These are phyloP conservation scores for Nomada fucata DNA, from an alignment of 2,888 invertebrate genomes.

Conservation along the genomic window DNA sequence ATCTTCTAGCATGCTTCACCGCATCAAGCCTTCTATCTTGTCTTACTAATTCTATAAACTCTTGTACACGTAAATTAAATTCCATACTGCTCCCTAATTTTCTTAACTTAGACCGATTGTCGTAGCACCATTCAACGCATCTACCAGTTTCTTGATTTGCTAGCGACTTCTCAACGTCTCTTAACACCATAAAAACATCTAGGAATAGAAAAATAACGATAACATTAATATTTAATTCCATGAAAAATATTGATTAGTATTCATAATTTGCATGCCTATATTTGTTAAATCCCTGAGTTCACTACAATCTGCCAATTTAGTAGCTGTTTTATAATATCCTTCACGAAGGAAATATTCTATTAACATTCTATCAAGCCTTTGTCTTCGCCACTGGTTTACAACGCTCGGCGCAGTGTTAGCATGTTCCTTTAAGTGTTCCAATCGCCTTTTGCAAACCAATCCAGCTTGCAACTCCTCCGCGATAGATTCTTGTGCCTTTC, in stretches of 20 bases:
- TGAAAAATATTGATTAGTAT: not conserved
- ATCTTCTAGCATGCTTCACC: slow-evolving; percentile 96
- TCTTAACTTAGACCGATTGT: slow-evolving; percentile 96
- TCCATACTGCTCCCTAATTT: slow-evolving; percentile 98
- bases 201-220: slow-evolving; percentile 56
- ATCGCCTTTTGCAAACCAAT: slow-evolving; percentile 94
- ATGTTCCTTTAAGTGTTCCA: slow-evolving; percentile 95
- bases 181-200: slow-evolving; percentile 93
- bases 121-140: slow-evolving; percentile 97
- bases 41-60: slow-evolving; percentile 97
- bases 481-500: slow-evolving; percentile 97
- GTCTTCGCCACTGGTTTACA: slow-evolving; percentile 92
- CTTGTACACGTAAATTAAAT: slow-evolving; percentile 96
- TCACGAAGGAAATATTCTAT: slow-evolving; percentile 97
- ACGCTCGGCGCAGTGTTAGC: slow-evolving; percentile 85
- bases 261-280: slow-evolving; percentile 87
- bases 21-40: slow-evolving; percentile 94
- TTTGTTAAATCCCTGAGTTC: slow-evolving; percentile 95
- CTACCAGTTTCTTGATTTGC: slow-evolving; percentile 92
- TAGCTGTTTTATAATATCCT: slow-evolving; percentile 98
- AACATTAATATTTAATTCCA: slow-evolving; percentile 13
- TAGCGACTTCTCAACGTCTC: slow-evolving; percentile 94
- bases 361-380: slow-evolving; percentile 96
- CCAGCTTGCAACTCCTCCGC: slow-evolving; percentile 96
- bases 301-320: slow-evolving; percentile 92